Evolutionary conservation across 1,140 invertebrate species (phyloP).

Genomic region (Scaptomyza graminum): DNA sequence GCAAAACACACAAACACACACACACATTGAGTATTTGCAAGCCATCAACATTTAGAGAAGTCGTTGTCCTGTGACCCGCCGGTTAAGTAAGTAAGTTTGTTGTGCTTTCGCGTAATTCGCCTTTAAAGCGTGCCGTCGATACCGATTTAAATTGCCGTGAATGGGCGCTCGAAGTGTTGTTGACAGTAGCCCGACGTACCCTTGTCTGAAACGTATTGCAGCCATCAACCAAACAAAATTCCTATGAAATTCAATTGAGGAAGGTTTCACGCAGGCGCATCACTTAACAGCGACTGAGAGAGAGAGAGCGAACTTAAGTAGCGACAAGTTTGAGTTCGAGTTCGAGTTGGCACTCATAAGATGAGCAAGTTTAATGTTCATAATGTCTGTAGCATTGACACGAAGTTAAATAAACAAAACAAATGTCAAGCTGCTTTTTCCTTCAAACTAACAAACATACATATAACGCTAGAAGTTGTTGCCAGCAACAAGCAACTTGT

Average conservation of each 20-base stretch:
- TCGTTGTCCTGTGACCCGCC: constrained; percentile 63
- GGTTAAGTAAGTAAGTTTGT: constrained; percentile 44
- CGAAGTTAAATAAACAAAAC: constrained; percentile 78
- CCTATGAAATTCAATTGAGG: constrained; percentile 69
- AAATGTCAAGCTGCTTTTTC: constrained; percentile 69
- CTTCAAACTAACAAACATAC: constrained; percentile 49
- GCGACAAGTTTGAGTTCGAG: constrained; percentile 1
- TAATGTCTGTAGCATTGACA: constrained; percentile 53
- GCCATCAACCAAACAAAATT: constrained; percentile 65
- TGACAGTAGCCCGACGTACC: constrained; percentile 58
- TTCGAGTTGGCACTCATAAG: neutral
- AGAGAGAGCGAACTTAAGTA: neutral
- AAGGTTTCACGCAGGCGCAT: constrained; percentile 57
- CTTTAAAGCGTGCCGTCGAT: constrained; percentile 15
- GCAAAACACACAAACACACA: constrained; percentile 10
- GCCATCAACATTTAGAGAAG: constrained; percentile 44
- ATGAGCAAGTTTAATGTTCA: neutral
- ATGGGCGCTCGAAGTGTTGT: constrained; percentile 37
- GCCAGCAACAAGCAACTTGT: constrained; percentile 59
- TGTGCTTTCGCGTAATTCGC: constrained; percentile 63
- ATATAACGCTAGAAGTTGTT: constrained; percentile 62
- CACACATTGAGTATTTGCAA: constrained; percentile 21
- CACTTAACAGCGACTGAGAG: neutral
- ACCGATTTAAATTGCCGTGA: constrained; percentile 33
- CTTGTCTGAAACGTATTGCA: constrained; percentile 72